These are phyloP conservation scores for Frieseomelitta varia DNA, from an alignment of 1,140 invertebrate genomes.

Conservation along the genomic window DNA sequence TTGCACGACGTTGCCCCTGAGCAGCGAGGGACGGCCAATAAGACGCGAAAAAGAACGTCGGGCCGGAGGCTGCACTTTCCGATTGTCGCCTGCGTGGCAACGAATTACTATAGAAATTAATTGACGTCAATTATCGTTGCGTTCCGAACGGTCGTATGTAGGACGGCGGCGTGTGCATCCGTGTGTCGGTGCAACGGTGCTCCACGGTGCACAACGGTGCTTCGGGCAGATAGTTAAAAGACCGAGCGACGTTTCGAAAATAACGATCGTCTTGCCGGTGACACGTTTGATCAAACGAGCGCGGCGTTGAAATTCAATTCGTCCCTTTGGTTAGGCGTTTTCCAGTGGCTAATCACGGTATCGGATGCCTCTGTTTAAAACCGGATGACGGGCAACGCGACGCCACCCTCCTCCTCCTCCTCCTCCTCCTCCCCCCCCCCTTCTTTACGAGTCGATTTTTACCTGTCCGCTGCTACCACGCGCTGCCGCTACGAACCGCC, in stretches of 20 bases:
- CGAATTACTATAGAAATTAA: constrained; percentile 79
- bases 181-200: constrained; percentile 35
- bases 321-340: neutral
- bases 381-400: neutral
- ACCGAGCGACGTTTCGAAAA: neutral
- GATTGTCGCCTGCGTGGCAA: constrained; percentile 44
- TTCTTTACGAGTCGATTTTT: neutral
- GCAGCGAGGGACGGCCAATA: no score
- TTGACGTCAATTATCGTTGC: constrained; percentile 77
- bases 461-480: neutral
- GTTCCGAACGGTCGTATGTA: constrained; percentile 56
- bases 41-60: constrained; percentile 18
- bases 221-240: constrained; percentile 7
- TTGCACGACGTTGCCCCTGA: no score
- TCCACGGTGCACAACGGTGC: constrained; percentile 47
- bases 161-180: constrained; percentile 24
- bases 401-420: no score
- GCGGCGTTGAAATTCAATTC: neutral
- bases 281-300: constrained; percentile 43
- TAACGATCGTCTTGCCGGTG: constrained; percentile 28
- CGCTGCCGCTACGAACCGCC: neutral
- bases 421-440: neutral
- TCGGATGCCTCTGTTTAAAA: neutral
- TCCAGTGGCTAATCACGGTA: neutral
- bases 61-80: neutral